Base-by-base conservation (phyloP, 2,113 vertebrate genomes). In the Tautogolabrus adspersus region DNA sequence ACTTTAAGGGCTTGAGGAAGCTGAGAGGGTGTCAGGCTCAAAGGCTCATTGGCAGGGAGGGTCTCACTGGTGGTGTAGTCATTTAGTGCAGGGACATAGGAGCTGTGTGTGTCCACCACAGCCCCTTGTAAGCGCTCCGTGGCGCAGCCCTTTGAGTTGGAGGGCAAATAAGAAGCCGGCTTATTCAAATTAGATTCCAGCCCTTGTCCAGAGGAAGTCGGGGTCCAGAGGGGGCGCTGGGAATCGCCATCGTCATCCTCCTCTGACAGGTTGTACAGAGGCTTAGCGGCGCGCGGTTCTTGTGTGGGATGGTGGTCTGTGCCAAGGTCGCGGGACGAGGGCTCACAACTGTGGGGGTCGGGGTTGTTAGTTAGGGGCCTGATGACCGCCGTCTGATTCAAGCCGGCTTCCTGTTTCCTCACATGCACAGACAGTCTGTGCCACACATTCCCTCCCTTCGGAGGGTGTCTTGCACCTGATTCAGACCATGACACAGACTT, bases 401-500 rank as follows among this genome's bases (percentile, higher is more conserved):
- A 95, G 93, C 96, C 95, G 94, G 95, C 94, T 92, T 97, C 97
- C 92, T 96, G 96, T 94, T 94, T 97, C 96, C 96, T 99, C 95
- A 99, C 97, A 94, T 98, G 97, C 94, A 99, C 96, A 93, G 98
- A 99, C 91, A 99, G 96, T 95, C 98, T 97, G 94, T 99, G 97
- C 97, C 97, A 99, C 91, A 95, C 96, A 91, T 97, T 97, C 93
- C 97, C 96, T 73, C 96, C 97, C 89, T 95, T 97, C 93, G 96
- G 94, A 94, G 94, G 96, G 95, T 97, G 96, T 96, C 95, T 96
- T 96, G 97, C 96, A 96, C 98, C 97, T 97, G 97, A 96, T 97
- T 99, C 97, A 97, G 97, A 99, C 98, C 98, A 99, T 96, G 98
- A 99, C 96, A 98, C 96, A 97, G 98, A 99, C 97, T 99, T 99